Evolutionary conservation across 2,888 invertebrate genomes (phyloP), one percentile per base, ranked within the genome.

Genomic region (Cantharis rufa): DNA sequence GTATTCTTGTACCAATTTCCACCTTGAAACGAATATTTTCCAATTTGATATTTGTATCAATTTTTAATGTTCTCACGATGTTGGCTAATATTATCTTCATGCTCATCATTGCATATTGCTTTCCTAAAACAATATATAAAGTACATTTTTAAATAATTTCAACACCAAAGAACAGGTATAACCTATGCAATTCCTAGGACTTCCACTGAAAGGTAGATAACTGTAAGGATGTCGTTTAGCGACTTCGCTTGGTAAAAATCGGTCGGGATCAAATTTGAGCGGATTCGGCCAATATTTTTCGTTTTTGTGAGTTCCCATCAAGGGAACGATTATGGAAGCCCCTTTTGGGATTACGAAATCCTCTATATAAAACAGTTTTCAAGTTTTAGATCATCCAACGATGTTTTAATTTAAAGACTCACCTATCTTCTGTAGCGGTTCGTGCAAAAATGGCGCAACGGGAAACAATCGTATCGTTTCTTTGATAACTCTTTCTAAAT

Each of bases 271-370:
- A 84, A 92, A 92, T 69, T 83, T 84, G 69, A 91, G 88, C 0
- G 91, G 91, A 78, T 92, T 89, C 0, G 90, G 90, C 89, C 91
- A 92, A 73, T 90, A 86, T 75, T 85, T 84, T 78, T 89, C 88
- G 48, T 91, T 89, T 64, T 90, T 86, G 80, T 92, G 92, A 72
- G 88, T 86, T 74, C 85, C 82, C 80, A 88, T 88, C 0, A 89
- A 85, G 10, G 87, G 72, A 5, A 91, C 84, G 2, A 87, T 90
- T 70, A 89, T 87, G 0, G 89, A 87, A 63, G 70, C 15, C 1
- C 69, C 69, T 28, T 24, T 28, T 5, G 69, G 69, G 2, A 69
- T 24, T 11, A 28, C 7, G 28, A 15, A 13, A 7, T 69, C 69
- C 4, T 10, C 69, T 69, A n/a, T 21, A 28, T 1, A 69, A 21